phyloP scores from a whole-genome alignment of 92 coral and sea anemone genomes.

The Actinostola sp. region DNA sequence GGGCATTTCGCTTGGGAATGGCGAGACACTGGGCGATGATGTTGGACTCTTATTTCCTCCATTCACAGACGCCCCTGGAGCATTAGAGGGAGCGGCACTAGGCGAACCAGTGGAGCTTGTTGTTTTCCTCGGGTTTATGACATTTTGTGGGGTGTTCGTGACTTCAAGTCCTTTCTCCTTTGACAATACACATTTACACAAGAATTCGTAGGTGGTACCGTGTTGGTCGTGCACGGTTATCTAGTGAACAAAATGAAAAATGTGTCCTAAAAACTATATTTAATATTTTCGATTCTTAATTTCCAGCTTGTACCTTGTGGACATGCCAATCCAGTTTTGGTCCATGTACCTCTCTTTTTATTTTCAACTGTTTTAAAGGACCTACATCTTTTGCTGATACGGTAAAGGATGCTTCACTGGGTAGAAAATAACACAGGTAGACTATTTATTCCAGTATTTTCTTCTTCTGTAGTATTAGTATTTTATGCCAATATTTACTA shows the following conservation, averaged over 20 bases:
- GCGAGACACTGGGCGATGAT: too few species aligned
- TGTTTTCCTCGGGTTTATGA: too few species aligned
- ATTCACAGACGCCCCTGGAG: too few species aligned
- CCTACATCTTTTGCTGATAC: slow-evolving; percentile 4
- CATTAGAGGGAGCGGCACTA: too few species aligned
- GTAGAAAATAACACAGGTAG: background rate
- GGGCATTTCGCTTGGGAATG: too few species aligned
- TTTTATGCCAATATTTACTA: too few species aligned
- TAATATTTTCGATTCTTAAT: too few species aligned
- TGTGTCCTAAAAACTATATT: too few species aligned
- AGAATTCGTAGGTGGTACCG: slow-evolving; percentile 4
- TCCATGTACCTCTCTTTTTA: background rate
- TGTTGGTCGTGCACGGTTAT: background rate
- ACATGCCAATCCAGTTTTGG: slow-evolving; percentile 5
- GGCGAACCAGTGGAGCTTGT: too few species aligned
- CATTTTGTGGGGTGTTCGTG: slow-evolving; percentile 1
- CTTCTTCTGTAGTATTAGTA: too few species aligned
- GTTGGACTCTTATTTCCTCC: too few species aligned
- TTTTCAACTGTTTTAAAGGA: slow-evolving; percentile 1
- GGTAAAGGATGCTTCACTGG: background rate
- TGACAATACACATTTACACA: slow-evolving; percentile 12
- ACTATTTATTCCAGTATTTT: background rate
- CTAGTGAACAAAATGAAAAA: too few species aligned
- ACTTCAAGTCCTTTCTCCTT: background rate
- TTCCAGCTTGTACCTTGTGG: slow-evolving; percentile 10